Evolutionary conservation across 1,140 invertebrate species (phyloP).

Genomic region (Drosophila obscura): DNA sequence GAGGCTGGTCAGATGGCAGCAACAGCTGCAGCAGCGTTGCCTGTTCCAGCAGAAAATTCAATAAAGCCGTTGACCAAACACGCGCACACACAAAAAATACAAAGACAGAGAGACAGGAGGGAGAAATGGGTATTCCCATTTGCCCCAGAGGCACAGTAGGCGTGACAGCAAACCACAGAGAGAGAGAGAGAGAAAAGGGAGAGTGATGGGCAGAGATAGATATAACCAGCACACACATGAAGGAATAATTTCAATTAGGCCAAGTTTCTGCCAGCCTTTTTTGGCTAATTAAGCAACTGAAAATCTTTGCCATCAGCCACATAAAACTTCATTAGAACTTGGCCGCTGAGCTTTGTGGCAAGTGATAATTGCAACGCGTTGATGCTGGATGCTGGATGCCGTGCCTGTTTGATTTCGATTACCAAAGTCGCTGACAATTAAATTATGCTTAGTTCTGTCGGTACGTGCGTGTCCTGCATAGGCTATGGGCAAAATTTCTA

Average conservation of each 20-base stretch:
- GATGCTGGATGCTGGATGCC: constrained; percentile 5
- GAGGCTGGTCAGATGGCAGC: constrained; percentile 17
- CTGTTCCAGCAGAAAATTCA: constrained; percentile 53
- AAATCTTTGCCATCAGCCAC: constrained; percentile 32
- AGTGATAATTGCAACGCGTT: constrained; percentile 55
- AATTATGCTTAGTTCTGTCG: constrained; percentile 55
- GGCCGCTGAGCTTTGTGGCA: constrained; percentile 2
- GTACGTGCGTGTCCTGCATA: constrained; percentile 38
- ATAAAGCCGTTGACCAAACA: constrained; percentile 63
- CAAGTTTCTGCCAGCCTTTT: constrained; percentile 26
- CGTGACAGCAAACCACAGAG: constrained; percentile 25
- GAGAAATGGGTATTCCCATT: background rate
- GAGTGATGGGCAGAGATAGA: background rate
- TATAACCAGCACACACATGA: constrained; percentile 10
- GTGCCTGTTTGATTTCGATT: constrained; percentile 45
- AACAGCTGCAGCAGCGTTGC: constrained; percentile 55
- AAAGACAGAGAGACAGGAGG: background rate
- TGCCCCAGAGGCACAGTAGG: background rate
- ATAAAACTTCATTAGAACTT: constrained; percentile 34
- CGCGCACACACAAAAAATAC: too few relatives aligned
- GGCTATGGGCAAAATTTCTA: constrained; percentile 23
- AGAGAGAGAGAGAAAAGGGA: constrained; percentile 9
- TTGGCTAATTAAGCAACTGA: constrained; percentile 64
- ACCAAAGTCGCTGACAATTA: constrained; percentile 53
- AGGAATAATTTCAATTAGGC: constrained; percentile 67